Evolutionary conservation across 1,140 invertebrate species (phyloP).

Genomic region (Notospermus geniculatus): DNA sequence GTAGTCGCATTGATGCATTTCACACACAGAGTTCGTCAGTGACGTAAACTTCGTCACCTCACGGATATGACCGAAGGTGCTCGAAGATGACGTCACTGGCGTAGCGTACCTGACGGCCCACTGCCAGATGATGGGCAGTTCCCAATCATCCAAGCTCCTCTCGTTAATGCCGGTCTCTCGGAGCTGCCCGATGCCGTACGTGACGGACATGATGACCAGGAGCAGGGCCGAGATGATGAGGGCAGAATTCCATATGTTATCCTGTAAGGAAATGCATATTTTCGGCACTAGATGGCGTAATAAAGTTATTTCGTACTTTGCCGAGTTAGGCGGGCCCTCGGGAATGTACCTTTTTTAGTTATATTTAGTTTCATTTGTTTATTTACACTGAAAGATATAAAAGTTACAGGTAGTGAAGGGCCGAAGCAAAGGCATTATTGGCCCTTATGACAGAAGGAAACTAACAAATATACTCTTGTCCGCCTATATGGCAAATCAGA

Average conservation of each 20-base stretch:
- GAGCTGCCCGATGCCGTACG: slow-evolving; percentile 31
- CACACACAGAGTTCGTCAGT: no score
- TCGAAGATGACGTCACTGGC: background rate
- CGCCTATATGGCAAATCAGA: no score
- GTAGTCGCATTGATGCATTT: no score
- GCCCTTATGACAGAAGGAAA: no score
- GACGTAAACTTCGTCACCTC: background rate
- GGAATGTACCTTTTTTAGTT: no score
- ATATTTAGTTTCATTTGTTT: no score
- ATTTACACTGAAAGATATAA: no score
- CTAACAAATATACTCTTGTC: no score
- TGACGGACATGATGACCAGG: slow-evolving; percentile 35
- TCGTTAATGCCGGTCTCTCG: slow-evolving; percentile 32
- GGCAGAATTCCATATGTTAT: slow-evolving; percentile 47
- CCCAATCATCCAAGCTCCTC: slow-evolving; percentile 41
- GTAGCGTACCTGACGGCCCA: slow-evolving; percentile 36
- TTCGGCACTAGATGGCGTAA: background rate
- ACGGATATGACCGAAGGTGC: background rate
- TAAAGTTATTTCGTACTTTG: background rate
- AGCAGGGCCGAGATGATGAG: slow-evolving; percentile 42
- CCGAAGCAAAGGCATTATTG: no score
- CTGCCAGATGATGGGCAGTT: slow-evolving; percentile 36
- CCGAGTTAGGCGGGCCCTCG: no score
- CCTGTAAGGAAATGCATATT: slow-evolving; percentile 23
- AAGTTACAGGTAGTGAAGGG: no score